Evolutionary conservation across 2,113 vertebrate genomes (phyloP), one percentile per base, ranked within the genome.

Genomic region (Cochlearius cochlearius): DNA sequence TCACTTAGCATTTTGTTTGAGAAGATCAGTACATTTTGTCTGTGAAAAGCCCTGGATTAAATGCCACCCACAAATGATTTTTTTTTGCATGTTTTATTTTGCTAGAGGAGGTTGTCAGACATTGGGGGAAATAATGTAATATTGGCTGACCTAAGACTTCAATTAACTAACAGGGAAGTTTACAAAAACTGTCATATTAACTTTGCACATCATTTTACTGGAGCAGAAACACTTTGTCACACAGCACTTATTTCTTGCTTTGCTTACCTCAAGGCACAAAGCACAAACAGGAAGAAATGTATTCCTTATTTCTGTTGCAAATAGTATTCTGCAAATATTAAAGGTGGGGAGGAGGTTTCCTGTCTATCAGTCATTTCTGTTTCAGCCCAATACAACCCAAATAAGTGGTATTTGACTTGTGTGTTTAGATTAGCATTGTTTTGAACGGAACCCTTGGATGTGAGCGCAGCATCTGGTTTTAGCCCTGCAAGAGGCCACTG

Each of bases 161-260:
- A 83, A 77, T 97, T 97, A 96, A 93, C 92, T 94, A 95, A 83
- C 88, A 87, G 85, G 88, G 72, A 88, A 96, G 91, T 98, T 97
- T 89, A 86, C 69, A 59, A 77, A 93, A 93, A 43, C 73, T 80
- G 75, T 88, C 88, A 56, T 58, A 66, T 94, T 95, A 80, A 90
- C 92, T 94, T 91, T 79, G 80, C 75, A 92, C 68, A 78, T 94
- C 72, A n/a, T 92, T 96, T 95, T 68, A 23, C 19, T 88, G 62
- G 77, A 25, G 38, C 72, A 72, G 77, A 84, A 95, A 72, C 27
- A n/a, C 45, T 93, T 92, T 86, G 88, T 80, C 88, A 85, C 90
- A 55, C 15, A 34, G 71, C n/a, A 50, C 47, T 93, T 86, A 56
- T 9, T 81, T 77, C 77, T 85, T 87, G 36, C 63, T 77, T 91